Evolutionary conservation across 2,888 invertebrate genomes (phyloP).

Genomic region (Operophtera brumata): DNA sequence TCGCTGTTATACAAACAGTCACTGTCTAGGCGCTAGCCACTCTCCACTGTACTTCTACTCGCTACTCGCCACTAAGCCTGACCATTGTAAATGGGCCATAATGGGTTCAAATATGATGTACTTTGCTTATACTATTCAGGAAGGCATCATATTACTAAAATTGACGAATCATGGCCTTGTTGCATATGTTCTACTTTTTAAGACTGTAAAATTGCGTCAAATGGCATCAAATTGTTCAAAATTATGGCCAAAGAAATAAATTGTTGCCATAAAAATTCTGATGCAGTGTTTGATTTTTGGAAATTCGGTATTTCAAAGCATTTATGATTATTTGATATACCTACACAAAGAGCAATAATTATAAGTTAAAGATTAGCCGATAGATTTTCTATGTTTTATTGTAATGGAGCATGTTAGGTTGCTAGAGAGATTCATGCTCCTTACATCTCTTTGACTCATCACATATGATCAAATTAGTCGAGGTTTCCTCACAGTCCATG

Average conservation of each 20-base stretch:
- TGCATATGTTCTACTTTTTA: conserved; percentile 11
- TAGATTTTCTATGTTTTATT: neutral
- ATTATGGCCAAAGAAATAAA: conserved; percentile 31
- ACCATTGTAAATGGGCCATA: neutral
- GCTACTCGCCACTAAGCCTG: too few relatives aligned
- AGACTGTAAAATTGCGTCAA: conserved; percentile 25
- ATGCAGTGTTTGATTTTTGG: conserved; percentile 1
- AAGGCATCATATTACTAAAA: neutral
- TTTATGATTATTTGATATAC: neutral
- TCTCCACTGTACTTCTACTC: too few relatives aligned
- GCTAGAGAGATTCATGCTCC: neutral
- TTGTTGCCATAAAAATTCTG: conserved; percentile 19
- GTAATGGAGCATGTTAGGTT: neutral
- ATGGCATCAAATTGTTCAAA: conserved; percentile 21
- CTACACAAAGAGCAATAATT: neutral
- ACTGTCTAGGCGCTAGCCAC: too few relatives aligned
- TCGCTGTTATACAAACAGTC: too few relatives aligned
- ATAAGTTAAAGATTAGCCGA: neutral
- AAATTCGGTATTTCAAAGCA: conserved; percentile 7
- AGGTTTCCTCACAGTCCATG: neutral
- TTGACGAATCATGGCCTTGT: conserved; percentile 18
- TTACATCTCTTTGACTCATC: neutral
- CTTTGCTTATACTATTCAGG: neutral
- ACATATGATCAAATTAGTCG: neutral
- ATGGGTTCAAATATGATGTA: neutral